Evolutionary conservation across 1,140 invertebrate species (phyloP), one percentile per base, ranked within the genome.

Genomic region (Pararge aegeria): DNA sequence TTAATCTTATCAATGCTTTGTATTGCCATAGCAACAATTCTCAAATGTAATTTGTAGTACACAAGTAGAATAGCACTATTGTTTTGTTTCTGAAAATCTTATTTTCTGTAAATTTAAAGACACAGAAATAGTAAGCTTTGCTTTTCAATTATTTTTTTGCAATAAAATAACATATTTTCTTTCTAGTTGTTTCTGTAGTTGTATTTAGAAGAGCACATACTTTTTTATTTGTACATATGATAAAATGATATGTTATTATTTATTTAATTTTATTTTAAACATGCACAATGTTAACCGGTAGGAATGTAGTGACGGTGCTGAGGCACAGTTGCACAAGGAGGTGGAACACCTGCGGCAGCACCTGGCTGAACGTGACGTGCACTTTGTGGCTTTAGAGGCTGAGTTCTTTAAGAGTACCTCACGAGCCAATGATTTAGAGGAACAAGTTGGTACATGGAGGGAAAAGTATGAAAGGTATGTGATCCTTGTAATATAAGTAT

Each of bases 381-480:
- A 97, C 66, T 95, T 98, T 70, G 92, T 95, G 54, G 94, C 93
- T 65, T 94, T 98, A 92, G 96, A 98, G 81, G 94, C 94, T 0
- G 95, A 95, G 70, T 96, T 97, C 82, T 90, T 97, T 21, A 94
- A 94, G 56, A 94, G 96, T 77, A 94, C 94, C 5, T 93, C 96
- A 55, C 94, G 95, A 68, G 90, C 94, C 68, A 92, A 94, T 20
- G 95, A 96, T 53, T 90, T 97, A 34, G 94, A 94, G 74, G 96
- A 98, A 66, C 97, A 97, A 84, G 87, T 98, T 50, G 79, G 94
- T 53, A 95, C 95, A 68, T 97, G 96, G 94, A 94, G 97, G 78
- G 97, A 98, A 71, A 97, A 98, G 91, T 98, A 97, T 92, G 95
- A 95, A 82, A 94, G 95, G 94, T 94, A 82, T 63, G 49, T 59